Evolutionary conservation across 1,140 invertebrate species (phyloP).

Genomic region (Orius insidiosus): DNA sequence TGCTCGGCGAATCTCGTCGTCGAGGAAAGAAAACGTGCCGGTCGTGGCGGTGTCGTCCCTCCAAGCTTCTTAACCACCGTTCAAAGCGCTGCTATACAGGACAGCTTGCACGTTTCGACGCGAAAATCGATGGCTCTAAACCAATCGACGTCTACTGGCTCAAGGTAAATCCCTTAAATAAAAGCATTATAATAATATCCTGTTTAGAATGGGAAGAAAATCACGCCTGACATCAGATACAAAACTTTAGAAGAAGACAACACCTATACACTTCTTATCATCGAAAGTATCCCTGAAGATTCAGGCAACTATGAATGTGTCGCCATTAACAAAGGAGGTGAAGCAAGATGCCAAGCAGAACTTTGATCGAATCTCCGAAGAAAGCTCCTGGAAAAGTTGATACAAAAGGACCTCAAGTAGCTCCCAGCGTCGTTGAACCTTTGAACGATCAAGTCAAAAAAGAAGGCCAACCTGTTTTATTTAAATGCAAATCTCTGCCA

Average conservation of each 20-base stretch:
- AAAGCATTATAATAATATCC: too few relatives aligned
- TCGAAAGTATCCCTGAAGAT: conserved; percentile 71
- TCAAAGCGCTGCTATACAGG: conserved; percentile 61
- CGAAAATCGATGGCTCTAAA: conserved; percentile 68
- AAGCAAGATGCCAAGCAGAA: conserved; percentile 76
- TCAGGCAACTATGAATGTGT: conserved; percentile 82
- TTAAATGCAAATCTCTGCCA: conserved; percentile 70
- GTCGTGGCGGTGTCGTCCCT: conserved; percentile 57
- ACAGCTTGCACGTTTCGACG: conserved; percentile 71
- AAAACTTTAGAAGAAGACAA: conserved; percentile 80
- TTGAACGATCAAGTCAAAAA: conserved; percentile 64
- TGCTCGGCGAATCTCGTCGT: conserved; percentile 90
- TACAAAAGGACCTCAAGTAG: conserved; percentile 38
- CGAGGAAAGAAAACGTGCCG: conserved; percentile 58
- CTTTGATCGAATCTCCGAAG: conserved; percentile 49
- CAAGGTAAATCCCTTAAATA: too few relatives aligned
- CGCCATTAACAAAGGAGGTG: conserved; percentile 73
- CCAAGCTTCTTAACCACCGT: conserved; percentile 75
- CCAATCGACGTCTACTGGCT: conserved; percentile 86
- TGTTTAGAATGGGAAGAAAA: conserved; percentile 73
- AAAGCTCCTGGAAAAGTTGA: conserved; percentile 29
- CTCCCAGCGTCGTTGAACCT: conserved; percentile 61
- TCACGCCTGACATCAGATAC: conserved; percentile 68
- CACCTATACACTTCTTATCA: conserved; percentile 64
- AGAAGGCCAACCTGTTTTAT: conserved; percentile 77